Evolutionary conservation across 2,888 invertebrate genomes (phyloP), one percentile per base, ranked within the genome.

Genomic region (Luperina testacea): DNA sequence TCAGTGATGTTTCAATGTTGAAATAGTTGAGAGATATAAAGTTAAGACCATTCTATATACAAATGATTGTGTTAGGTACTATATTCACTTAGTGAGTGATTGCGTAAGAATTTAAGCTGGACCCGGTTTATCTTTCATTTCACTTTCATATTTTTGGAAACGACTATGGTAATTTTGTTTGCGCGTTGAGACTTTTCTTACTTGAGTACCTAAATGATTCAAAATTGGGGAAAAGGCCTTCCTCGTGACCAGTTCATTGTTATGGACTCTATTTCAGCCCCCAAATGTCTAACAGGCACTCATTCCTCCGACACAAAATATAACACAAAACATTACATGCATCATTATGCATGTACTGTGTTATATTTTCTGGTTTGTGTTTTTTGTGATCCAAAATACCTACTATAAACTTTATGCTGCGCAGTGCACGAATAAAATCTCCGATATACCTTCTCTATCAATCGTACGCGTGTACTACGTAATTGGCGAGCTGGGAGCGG

Each of bases 381-480:
- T 38, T 38, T 38, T 38, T 38, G 38, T 32, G 4, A 20, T 1
- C 17, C 24, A 6, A 24, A 27, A 38, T 24, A 48, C 7, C 11
- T 38, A 24, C 67, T 67, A 27, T 9, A 27, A 63, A 51, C 68
- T 51, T 69, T 32, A 13, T 53, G 15, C 24, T 32, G 32, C 6
- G 13, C 61, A 51, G 27, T 61, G 32, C 74, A 42, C n/a, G 2
- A 48, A 67, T 61, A 67, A 78, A 59, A 17, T 24, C 67, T 38
- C n/a, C 32, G 0, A 48, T 70, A 68, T 32, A 53, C 32, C n/a
- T 20, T 24, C 38, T 73, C 61, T 57, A 73, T 68, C 80, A 64
- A 20, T 74, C 15, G 27, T 68, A 24, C 45, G 24, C 64, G 9
- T 64, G 48, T 72, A 51, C 32, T 45, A 38, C 65, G 67, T 73